A percentile compares a stretch with the other conserved stretches of the same genome.
Conservation (phyloP, 2,113 vertebrate species). For the Muntiacus muntjak region DNA sequence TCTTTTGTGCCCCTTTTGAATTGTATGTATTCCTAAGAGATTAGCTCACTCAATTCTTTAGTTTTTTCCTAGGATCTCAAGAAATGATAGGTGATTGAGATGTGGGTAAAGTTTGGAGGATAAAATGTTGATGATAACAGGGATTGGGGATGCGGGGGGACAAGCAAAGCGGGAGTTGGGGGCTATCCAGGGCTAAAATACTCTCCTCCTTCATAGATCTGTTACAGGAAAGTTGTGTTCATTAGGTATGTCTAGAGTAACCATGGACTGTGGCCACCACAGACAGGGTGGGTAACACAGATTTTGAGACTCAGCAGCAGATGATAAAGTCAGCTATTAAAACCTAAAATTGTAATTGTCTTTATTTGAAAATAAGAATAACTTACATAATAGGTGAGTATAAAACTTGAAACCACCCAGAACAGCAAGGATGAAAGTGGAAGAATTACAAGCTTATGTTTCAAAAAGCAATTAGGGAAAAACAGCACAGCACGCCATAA, state of each 20-base stretch:
- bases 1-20: not conserved
- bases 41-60: not conserved
- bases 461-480: not conserved
- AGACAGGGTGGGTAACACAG: not conserved
- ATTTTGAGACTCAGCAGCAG: not conserved
- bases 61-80: not conserved
- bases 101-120: not conserved
- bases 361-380: slow-evolving; percentile 5
- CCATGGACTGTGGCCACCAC: not conserved
- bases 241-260: not conserved
- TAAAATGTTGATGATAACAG: not conserved
- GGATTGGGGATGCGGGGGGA: not conserved
- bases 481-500: not conserved
- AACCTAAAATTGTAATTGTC: not conserved
- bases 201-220: not conserved
- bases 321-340: not conserved
- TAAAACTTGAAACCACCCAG: not conserved
- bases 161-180: not conserved
- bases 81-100: not conserved
- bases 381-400: not conserved
- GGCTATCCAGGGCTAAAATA: not conserved
- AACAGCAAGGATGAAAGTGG: not conserved
- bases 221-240: not conserved
- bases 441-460: not conserved
- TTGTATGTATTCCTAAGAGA: not conserved